These are phyloP conservation scores for Magallana nippona DNA, from an alignment of 2,888 invertebrate species.

Conservation along the genomic window DNA sequence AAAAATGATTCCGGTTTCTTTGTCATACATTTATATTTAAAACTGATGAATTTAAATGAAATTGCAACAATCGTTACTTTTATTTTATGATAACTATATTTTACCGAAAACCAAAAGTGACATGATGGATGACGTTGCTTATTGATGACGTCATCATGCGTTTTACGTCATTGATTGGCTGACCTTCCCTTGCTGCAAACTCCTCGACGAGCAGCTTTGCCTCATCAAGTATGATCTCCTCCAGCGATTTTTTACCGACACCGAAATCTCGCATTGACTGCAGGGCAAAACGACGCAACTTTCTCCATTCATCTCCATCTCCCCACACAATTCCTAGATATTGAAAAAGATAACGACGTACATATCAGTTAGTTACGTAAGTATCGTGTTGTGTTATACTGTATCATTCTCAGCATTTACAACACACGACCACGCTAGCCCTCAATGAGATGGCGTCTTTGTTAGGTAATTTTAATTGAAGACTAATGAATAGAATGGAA, in stretches of 20 bases:
- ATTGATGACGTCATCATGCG: conserved; percentile 34
- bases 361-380: not conserved
- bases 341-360: not conserved
- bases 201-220: conserved; percentile 49
- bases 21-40: not conserved
- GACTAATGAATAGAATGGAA: no score
- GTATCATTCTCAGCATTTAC: no score
- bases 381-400: no score
- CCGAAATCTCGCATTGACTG: conserved; percentile 60
- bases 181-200: conserved; percentile 38
- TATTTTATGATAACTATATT: no score
- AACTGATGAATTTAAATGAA: not conserved
- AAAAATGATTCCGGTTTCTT: not conserved
- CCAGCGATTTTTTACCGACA: conserved; percentile 59
- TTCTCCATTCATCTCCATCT: conserved; percentile 57
- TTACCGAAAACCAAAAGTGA: conserved; percentile 43
- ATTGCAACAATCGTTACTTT: not conserved
- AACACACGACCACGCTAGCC: no score
- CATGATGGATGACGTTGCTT: conserved; percentile 43
- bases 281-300: conserved; percentile 52
- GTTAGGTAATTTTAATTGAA: no score
- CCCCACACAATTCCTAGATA: conserved; percentile 53
- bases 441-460: no score
- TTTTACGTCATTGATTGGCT: conserved; percentile 37
- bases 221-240: conserved; percentile 58